Evolutionary conservation across 2,113 vertebrate genomes (phyloP).

Genomic region (Ursus arctos): DNA sequence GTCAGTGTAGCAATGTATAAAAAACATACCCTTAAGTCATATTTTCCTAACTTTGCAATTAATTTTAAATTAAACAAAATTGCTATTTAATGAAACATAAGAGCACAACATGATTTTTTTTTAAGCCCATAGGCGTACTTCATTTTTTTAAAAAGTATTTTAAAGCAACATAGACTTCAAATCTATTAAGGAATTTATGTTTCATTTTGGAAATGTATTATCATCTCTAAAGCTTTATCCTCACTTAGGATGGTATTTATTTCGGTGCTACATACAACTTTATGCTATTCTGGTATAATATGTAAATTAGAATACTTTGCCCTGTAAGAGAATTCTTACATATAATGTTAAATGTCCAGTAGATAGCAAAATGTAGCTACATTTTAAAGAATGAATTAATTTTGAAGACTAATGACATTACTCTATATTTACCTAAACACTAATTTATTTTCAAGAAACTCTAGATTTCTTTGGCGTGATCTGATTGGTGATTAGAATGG

Average conservation of each 20-base stretch:
- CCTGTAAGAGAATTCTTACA: neutral
- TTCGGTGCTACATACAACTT: neutral
- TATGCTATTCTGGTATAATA: neutral
- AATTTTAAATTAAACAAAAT: conserved; percentile 60
- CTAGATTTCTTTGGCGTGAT: neutral
- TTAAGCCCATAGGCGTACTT: neutral
- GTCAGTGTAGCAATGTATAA: neutral
- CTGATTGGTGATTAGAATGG: conserved; percentile 54
- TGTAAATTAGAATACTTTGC: neutral
- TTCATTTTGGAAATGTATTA: conserved; percentile 1
- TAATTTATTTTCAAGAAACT: conserved; percentile 42
- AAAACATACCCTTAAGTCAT: neutral
- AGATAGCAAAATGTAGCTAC: neutral
- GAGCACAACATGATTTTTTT: neutral
- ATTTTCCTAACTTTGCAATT: conserved; percentile 41
- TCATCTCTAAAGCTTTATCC: neutral
- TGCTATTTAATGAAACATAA: conserved; percentile 49
- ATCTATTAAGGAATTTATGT: neutral
- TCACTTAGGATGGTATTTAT: neutral
- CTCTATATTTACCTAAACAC: neutral
- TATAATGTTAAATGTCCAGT: neutral
- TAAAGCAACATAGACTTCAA: neutral
- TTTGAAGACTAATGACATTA: neutral
- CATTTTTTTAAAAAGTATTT: neutral
- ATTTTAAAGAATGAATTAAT: neutral